Evolutionary conservation across 2,888 invertebrate genomes (phyloP).

Genomic region (Agonopterix subpropinquella): DNA sequence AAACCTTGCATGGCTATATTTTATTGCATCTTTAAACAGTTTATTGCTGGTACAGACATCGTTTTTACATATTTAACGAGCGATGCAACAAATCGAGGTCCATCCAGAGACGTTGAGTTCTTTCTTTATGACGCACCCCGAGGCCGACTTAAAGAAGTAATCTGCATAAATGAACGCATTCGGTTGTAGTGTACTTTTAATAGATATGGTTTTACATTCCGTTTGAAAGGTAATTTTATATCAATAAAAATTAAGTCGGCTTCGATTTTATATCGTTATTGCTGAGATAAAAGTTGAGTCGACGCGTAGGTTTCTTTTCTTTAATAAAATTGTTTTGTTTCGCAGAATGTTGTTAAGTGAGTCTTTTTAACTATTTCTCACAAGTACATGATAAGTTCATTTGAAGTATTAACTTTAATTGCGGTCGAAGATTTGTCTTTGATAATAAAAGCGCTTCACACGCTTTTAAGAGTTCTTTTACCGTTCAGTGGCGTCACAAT

Average conservation of each 20-base stretch:
- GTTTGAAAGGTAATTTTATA: background rate
- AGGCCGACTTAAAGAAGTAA: slow-evolving; percentile 22
- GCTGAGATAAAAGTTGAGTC: background rate
- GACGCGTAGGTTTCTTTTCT: background rate
- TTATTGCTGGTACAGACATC: slow-evolving; percentile 12
- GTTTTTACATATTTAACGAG: slow-evolving; percentile 34
- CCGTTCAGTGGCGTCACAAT: too few species aligned
- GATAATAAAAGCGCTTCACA: too few species aligned
- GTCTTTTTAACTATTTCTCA: background rate
- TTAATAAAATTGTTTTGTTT: background rate
- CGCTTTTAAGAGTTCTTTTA: too few species aligned
- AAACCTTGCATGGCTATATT: slow-evolving; percentile 9
- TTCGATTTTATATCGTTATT: background rate
- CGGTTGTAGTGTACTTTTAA: background rate
- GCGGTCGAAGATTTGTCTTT: too few species aligned
- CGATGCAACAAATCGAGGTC: slow-evolving; percentile 17
- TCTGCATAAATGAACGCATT: slow-evolving; percentile 22
- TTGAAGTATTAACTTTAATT: too few species aligned
- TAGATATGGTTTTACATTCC: background rate
- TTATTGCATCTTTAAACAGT: slow-evolving; percentile 14
- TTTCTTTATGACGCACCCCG: slow-evolving; percentile 23
- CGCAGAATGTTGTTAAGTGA: background rate
- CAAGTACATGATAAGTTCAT: too few species aligned
- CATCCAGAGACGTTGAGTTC: slow-evolving; percentile 12
- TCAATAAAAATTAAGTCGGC: background rate